A percentile compares a stretch with the other conserved stretches of the same genome.
Conservation (phyloP, 2,113 vertebrate genomes). For the Lagopus muta region DNA sequence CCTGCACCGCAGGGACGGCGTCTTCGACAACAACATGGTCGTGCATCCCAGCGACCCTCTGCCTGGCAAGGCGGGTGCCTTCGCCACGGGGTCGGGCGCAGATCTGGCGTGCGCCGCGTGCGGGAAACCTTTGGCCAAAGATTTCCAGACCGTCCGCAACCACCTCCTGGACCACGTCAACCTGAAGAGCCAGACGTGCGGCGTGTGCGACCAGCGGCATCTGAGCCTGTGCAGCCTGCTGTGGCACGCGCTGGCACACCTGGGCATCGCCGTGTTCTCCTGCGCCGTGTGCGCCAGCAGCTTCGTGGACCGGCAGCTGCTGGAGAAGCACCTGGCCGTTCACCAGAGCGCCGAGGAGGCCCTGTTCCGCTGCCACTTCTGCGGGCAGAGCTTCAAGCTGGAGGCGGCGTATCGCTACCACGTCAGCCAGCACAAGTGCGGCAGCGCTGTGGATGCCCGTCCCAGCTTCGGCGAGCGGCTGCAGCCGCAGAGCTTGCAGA, state of each 20-base stretch:
- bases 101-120: slow-evolving; percentile 88
- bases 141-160: slow-evolving; percentile 88
- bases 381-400: slow-evolving; percentile 82
- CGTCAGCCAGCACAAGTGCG: slow-evolving; percentile 87
- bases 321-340: slow-evolving; percentile 88
- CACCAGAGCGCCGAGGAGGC: slow-evolving; percentile 85
- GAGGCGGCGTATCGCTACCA: slow-evolving; percentile 89
- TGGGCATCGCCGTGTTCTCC: slow-evolving; percentile 88
- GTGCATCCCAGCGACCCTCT: slow-evolving; percentile 79
- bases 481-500: slow-evolving; percentile 67
- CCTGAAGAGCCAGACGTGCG: slow-evolving; percentile 86
- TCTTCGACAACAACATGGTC: slow-evolving; percentile 81
- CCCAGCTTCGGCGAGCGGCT: slow-evolving; percentile 60
- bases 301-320: slow-evolving; percentile 88
- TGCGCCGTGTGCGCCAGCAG: slow-evolving; percentile 90
- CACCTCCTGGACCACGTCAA: slow-evolving; percentile 90
- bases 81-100: slow-evolving; percentile 53
- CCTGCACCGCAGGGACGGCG: slow-evolving; percentile 86
- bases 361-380: slow-evolving; percentile 82
- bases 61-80: slow-evolving; percentile 62
- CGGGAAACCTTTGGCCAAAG: slow-evolving; percentile 84
- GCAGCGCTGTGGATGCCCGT: slow-evolving; percentile 67
- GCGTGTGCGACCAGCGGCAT: slow-evolving; percentile 87
- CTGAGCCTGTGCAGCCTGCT: slow-evolving; percentile 89
- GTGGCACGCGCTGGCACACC: slow-evolving; percentile 91